phyloP scores from a whole-genome alignment of 2,113 vertebrate genomes.

The Mionectes macconnelli region DNA sequence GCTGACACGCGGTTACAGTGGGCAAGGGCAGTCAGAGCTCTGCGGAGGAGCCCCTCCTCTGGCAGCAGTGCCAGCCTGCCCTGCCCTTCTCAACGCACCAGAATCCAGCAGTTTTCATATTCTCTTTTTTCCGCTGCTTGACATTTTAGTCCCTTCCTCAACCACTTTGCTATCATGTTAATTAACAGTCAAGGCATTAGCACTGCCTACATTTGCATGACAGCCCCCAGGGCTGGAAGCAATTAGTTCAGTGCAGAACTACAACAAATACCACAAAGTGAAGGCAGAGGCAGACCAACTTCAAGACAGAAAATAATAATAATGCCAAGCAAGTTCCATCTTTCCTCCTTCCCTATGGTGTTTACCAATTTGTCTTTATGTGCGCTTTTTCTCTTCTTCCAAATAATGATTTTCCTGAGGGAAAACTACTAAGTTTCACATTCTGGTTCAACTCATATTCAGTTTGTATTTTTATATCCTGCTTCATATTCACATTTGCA shows the following conservation, averaged over 20 bases:
- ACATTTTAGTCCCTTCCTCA: neutral
- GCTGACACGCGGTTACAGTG: neutral
- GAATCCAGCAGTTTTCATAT: neutral
- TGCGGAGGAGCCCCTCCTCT: fast-evolving
- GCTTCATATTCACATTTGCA: constrained; percentile 50
- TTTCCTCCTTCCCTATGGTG: neutral
- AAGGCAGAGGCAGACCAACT: neutral
- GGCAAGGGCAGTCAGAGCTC: neutral
- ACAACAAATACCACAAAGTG: neutral
- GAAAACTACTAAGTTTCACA: constrained; percentile 3
- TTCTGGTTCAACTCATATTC: constrained; percentile 37
- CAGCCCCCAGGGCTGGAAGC: neutral
- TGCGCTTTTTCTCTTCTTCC: neutral
- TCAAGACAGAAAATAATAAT: neutral
- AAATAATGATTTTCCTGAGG: constrained; percentile 13
- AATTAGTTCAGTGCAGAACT: constrained; percentile 30
- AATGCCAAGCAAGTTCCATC: neutral
- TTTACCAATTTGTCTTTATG: neutral
- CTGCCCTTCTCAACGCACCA: neutral
- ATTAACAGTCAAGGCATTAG: constrained; percentile 54
- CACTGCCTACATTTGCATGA: constrained; percentile 2
- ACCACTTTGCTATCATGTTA: neutral
- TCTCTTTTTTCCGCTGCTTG: neutral
- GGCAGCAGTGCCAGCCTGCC: neutral
- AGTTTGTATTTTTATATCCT: constrained; percentile 29